phyloP scores from a whole-genome alignment of 37 sponge, comb jelly and placozoan species.

The Oscarella lobularis region DNA sequence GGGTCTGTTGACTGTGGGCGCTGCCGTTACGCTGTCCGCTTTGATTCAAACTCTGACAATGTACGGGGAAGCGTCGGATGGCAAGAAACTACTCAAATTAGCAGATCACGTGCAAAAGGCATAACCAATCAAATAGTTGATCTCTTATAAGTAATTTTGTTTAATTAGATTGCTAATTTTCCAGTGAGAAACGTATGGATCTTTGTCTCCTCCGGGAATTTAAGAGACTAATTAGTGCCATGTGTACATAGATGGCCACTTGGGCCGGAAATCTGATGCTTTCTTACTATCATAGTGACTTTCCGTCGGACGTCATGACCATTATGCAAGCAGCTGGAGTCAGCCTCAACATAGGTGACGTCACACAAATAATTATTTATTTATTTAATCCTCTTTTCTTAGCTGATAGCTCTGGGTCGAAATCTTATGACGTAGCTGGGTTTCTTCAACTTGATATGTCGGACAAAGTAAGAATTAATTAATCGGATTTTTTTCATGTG shows the following conservation, averaged over 20 bases:
- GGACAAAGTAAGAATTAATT: slow-evolving; percentile 13
- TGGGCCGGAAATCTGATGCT: slow-evolving; percentile 64
- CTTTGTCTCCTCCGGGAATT: no score
- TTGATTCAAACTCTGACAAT: not conserved
- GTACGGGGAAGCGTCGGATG: no score
- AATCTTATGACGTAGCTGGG: slow-evolving; percentile 16
- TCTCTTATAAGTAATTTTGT: no score
- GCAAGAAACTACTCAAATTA: no score
- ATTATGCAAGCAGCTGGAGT: slow-evolving; percentile 51
- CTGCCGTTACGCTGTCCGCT: not conserved
- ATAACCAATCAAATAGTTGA: no score
- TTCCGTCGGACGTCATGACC: slow-evolving; percentile 69
- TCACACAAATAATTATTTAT: no score
- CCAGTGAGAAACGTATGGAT: slow-evolving; percentile 47
- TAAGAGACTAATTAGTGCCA: no score
- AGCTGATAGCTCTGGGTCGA: not conserved
- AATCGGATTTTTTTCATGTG: not conserved
- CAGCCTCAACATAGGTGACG: slow-evolving; percentile 39
- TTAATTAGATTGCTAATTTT: slow-evolving; percentile 39
- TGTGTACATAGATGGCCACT: slow-evolving; percentile 26
- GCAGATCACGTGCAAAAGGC: no score
- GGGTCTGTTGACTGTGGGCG: not conserved
- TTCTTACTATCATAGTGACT: slow-evolving; percentile 43
- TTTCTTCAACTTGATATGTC: slow-evolving; percentile 46
- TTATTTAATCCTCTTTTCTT: no score